Evolutionary conservation across 1,140 invertebrate genomes (phyloP).

Genomic region (Holcopasites calliopsidis): DNA sequence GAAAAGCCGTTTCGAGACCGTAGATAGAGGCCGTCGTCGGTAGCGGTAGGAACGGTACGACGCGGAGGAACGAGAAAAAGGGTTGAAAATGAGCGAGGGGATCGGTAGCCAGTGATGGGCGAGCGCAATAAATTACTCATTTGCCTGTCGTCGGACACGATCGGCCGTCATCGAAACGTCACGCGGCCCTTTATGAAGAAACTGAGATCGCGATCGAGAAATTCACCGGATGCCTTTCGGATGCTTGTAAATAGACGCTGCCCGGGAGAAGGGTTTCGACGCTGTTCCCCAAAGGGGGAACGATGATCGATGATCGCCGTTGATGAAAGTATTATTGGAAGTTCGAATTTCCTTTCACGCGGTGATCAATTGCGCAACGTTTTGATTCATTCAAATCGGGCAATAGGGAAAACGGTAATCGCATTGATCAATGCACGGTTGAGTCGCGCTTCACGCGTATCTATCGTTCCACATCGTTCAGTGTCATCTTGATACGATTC

Average conservation of each 20-base stretch:
- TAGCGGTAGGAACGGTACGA: constrained; percentile 13
- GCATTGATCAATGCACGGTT: neutral
- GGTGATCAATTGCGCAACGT: too few species aligned
- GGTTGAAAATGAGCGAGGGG: neutral
- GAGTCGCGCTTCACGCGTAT: neutral
- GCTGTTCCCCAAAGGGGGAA: neutral
- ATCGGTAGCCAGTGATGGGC: neutral
- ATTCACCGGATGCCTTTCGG: constrained; percentile 11
- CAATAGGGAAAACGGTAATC: too few species aligned
- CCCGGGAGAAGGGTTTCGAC: neutral
- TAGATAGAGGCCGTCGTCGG: constrained; percentile 53
- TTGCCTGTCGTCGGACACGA: constrained; percentile 38
- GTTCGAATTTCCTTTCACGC: too few species aligned
- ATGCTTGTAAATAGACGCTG: neutral
- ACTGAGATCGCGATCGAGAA: constrained; percentile 7
- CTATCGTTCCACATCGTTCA: neutral
- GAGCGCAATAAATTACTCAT: constrained; percentile 61
- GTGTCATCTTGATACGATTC: neutral
- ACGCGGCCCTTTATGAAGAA: constrained; percentile 9
- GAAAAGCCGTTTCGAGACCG: constrained; percentile 55
- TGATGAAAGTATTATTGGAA: constrained; percentile 1
- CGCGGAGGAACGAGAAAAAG: neutral
- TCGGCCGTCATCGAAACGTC: constrained; percentile 39
- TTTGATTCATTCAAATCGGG: neutral
- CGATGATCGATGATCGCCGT: constrained; percentile 16